Base-by-base conservation (phyloP, 2,888 invertebrate species). In the Diarsia rubi region DNA sequence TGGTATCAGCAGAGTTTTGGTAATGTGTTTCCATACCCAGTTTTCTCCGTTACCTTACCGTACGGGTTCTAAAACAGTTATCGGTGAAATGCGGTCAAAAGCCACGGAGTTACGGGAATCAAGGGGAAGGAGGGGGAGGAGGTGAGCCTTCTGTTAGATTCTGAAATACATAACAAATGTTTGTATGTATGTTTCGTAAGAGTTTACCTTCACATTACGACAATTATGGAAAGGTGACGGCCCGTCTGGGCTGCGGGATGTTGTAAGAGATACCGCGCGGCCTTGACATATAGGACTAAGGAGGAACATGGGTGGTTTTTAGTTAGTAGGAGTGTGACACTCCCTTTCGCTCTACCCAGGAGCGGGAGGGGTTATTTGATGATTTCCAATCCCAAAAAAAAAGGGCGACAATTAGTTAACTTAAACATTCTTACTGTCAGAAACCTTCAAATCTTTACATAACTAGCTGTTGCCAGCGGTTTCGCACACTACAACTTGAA, bases 11-110 rank as follows among this genome's bases (percentile, higher is more conserved):
- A 14, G 52, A 16, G 47, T 78, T 78, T 69, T 19, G 31, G 9
- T 19, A 52, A 79, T 73, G 45, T 45, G n/a, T 72, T 72, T 52
- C 14, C 9, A 2, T 49, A 12, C 24, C 24, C n/a, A 11, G 59
- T 27, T 12, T n/a, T 16, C 27, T 19, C 5, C 21, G 44, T 21
- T 16, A 37, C 37, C 27, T 3, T 44, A 19, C 9, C 12, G 52
- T 27, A 37, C 3, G 37, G 31, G 19, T 12, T 5, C 12, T 73
- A 80, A 80, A 79, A 6, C 80, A 42, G 62, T 76, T 72, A 80
- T 52, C 80, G 73, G 21, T 2, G 73, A 47, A 60, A 62, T 76
- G 73, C 62, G 75, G 80, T 76, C 80, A 62, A 42, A 52, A 76
- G 12, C 73, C 75, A 62, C 60, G 42, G 0, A 2, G 59, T 37